Percentiles rank a stretch among this genome's conserved stretches.
Conservation (phyloP, 2,888 invertebrate species). For the Cephus spinipes region DNA sequence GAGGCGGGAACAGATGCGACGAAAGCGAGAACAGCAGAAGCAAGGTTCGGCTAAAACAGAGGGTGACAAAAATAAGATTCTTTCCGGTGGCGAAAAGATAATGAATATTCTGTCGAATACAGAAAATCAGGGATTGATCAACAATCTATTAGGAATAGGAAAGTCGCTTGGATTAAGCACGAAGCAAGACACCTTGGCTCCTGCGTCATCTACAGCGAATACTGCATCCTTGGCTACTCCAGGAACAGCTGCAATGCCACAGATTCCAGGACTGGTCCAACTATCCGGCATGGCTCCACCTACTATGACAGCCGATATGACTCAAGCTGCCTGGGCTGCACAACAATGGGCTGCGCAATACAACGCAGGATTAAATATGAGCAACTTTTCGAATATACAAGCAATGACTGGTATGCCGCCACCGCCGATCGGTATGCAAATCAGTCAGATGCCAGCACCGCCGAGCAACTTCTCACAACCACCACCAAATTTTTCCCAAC, state of each 20-base stretch:
- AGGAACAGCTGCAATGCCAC: constrained; percentile 25
- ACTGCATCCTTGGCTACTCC: not conserved
- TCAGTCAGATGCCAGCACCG: constrained; percentile 17
- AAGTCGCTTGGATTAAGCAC: constrained; percentile 61
- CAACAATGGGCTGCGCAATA: constrained; percentile 60
- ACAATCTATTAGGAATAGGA: constrained; percentile 62
- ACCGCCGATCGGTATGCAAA: constrained; percentile 30
- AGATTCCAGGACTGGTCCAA: constrained; percentile 7
- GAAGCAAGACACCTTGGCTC: constrained; percentile 44
- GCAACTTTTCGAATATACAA: constrained; percentile 34
- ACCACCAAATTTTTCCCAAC: constrained; percentile 44
- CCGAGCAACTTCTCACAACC: constrained; percentile 50
- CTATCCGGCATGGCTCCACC: constrained; percentile 30
- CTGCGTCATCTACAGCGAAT: constrained; percentile 17
- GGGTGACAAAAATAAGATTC: constrained; percentile 55
- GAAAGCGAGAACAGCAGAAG: constrained; percentile 70
- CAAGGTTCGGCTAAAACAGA: constrained; percentile 53
- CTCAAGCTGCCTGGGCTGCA: constrained; percentile 51
- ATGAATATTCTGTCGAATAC: constrained; percentile 60
- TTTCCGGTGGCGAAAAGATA: constrained; percentile 61
- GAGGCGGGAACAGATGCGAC: constrained; percentile 84
- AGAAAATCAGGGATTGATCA: constrained; percentile 62
- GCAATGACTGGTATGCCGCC: constrained; percentile 34
- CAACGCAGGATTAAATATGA: constrained; percentile 46
- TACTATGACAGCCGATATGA: constrained; percentile 46